Conservation (phyloP, 2,888 invertebrate species). For the Acrocera orbiculus region DNA sequence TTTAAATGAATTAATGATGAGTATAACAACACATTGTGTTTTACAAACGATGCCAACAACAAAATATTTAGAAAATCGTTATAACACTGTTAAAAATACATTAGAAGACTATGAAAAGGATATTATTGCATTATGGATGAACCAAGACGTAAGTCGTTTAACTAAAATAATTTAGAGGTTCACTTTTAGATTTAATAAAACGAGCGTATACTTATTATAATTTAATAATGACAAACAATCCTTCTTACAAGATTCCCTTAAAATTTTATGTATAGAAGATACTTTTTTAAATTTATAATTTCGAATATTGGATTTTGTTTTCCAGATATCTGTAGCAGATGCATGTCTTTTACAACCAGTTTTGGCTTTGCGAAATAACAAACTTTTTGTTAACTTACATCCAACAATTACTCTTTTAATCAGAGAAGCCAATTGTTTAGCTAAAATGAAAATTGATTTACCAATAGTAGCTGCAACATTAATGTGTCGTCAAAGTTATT, state of each 20-base stretch:
- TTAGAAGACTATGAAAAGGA: conserved; percentile 60
- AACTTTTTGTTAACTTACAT: conserved; percentile 60
- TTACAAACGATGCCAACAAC: conserved; percentile 54
- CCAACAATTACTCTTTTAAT: conserved; percentile 56
- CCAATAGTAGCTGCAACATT: conserved; percentile 67
- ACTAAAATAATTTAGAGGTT: background rate
- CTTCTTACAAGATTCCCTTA: background rate
- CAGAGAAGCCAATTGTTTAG: conserved; percentile 68
- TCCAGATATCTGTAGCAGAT: conserved; percentile 26
- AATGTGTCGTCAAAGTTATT: conserved; percentile 59
- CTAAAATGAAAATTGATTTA: conserved; percentile 62
- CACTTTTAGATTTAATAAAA: too few species aligned
- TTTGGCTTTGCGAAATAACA: conserved; percentile 33
- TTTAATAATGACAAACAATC: background rate
- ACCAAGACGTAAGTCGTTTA: conserved; percentile 48
- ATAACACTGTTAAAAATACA: conserved; percentile 53
- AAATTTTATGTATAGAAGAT: background rate
- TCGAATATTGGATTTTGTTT: background rate
- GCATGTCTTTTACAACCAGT: conserved; percentile 28
- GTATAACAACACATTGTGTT: conserved; percentile 57
- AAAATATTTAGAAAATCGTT: conserved; percentile 54
- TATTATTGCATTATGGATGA: conserved; percentile 68
- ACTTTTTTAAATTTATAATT: background rate
- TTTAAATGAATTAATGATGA: conserved; percentile 64
- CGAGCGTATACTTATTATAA: background rate